A percentile compares a stretch with the other conserved stretches of the same genome.
Evolutionary conservation across 2,888 invertebrate species (phyloP).

Genomic region (Sinohyriopsis cumingii): DNA sequence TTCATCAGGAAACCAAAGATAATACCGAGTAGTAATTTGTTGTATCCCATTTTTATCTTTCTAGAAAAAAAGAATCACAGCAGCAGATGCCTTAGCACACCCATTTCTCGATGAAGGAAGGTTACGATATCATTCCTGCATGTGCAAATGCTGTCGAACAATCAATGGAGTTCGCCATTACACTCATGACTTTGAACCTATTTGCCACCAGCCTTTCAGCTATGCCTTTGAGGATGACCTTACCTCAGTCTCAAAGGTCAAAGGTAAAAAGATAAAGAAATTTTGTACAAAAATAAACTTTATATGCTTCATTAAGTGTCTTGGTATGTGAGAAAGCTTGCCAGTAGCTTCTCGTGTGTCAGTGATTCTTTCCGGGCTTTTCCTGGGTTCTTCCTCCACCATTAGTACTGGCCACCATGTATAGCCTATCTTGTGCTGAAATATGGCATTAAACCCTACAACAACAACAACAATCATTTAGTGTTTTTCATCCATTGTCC

Average conservation of each 20-base stretch:
- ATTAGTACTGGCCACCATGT: too few species aligned
- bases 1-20: too few species aligned
- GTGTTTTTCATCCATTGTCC: too few species aligned
- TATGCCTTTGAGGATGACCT: constrained; percentile 97
- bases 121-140: constrained; percentile 98
- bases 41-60: constrained; percentile 35
- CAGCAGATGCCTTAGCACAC: constrained; percentile 95
- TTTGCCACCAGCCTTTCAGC: constrained; percentile 91
- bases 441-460: too few species aligned
- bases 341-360: too few species aligned
- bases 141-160: constrained; percentile 97
- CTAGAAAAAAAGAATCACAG: constrained; percentile 93
- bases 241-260: constrained; percentile 79
- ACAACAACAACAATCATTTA: too few species aligned
- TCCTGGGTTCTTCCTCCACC: too few species aligned
- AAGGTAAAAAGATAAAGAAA: constrained; percentile 79
- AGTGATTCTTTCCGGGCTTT: too few species aligned
- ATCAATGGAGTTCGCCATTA: constrained; percentile 87
- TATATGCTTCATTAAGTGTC: background rate
- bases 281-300: background rate
- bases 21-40: too few species aligned
- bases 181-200: constrained; percentile 88
- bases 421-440: too few species aligned
- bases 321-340: too few species aligned
- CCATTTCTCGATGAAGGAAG: constrained; percentile 98